Evolutionary conservation across 1,140 invertebrate genomes (phyloP).

Genomic region (Parapsyche elsis): DNA sequence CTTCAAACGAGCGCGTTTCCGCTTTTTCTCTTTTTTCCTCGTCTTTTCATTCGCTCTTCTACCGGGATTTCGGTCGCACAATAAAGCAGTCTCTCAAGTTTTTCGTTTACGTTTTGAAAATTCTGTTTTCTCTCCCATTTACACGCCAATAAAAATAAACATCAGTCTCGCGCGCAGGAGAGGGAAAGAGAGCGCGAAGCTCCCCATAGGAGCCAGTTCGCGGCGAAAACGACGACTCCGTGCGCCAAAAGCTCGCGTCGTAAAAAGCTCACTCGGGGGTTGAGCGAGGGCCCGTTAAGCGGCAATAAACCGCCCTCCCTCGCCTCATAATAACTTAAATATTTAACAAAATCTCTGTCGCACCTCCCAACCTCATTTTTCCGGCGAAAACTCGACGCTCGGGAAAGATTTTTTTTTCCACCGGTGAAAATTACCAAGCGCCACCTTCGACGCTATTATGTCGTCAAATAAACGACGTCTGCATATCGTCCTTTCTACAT

Average conservation of each 20-base stretch:
- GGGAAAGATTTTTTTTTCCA: background rate
- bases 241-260: slow-evolving; percentile 7
- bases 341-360: slow-evolving; percentile 49
- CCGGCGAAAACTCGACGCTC: background rate
- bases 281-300: slow-evolving; percentile 31
- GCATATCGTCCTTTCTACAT: too few relatives aligned
- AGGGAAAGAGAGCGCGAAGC: background rate
- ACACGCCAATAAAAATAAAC: slow-evolving; percentile 43
- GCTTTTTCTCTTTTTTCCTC: background rate
- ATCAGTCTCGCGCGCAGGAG: slow-evolving; percentile 28
- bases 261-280: slow-evolving; percentile 33
- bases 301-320: slow-evolving; percentile 27
- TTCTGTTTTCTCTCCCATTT: slow-evolving; percentile 40
- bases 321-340: slow-evolving; percentile 46
- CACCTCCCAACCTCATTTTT: background rate
- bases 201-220: background rate
- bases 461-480: slow-evolving; percentile 1
- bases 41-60: slow-evolving; percentile 13
- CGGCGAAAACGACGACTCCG: background rate
- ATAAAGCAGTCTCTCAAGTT: slow-evolving; percentile 24
- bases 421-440: background rate
- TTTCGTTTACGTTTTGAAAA: slow-evolving; percentile 30
- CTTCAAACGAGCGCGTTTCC: background rate
- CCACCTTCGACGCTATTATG: slow-evolving; percentile 8
- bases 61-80: slow-evolving; percentile 7